phyloP scores from a whole-genome alignment of 2,113 vertebrate species.

The Sinocyclocheilus anophthalmus region DNA sequence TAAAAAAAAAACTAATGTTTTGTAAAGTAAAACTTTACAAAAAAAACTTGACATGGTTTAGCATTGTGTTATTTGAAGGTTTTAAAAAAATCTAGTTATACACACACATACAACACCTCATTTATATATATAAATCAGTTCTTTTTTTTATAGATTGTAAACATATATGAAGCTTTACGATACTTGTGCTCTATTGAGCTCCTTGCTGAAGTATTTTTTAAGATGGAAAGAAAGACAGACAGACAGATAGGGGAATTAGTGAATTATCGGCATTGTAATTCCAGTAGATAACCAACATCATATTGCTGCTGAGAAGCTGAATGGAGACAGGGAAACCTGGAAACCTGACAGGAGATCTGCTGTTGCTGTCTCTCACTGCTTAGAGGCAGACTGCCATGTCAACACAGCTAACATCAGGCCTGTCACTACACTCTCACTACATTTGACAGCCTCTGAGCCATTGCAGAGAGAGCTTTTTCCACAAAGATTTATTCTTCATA shows the following conservation, averaged over 20 bases:
- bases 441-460: slow-evolving; percentile 30
- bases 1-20: neutral
- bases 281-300: neutral
- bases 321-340: neutral
- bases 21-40: neutral
- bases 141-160: neutral
- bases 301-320: neutral
- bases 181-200: neutral
- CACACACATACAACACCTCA: neutral
- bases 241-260: neutral
- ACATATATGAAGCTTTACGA: neutral
- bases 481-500: neutral
- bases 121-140: neutral
- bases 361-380: slow-evolving; percentile 27
- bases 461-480: slow-evolving; percentile 4
- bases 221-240: neutral
- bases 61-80: neutral
- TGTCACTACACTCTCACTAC: slow-evolving; percentile 29
- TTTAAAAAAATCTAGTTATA: neutral
- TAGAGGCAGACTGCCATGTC: slow-evolving; percentile 37
- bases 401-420: slow-evolving; percentile 34
- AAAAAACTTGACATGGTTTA: neutral
- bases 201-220: neutral
- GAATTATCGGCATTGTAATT: neutral
- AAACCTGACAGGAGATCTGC: slow-evolving; percentile 26